Percentiles rank a stretch among this genome's conserved stretches.
These are phyloP conservation scores for Romanogobio albipinnatus DNA, from an alignment of 2,113 vertebrate genomes.

Conservation along the genomic window DNA sequence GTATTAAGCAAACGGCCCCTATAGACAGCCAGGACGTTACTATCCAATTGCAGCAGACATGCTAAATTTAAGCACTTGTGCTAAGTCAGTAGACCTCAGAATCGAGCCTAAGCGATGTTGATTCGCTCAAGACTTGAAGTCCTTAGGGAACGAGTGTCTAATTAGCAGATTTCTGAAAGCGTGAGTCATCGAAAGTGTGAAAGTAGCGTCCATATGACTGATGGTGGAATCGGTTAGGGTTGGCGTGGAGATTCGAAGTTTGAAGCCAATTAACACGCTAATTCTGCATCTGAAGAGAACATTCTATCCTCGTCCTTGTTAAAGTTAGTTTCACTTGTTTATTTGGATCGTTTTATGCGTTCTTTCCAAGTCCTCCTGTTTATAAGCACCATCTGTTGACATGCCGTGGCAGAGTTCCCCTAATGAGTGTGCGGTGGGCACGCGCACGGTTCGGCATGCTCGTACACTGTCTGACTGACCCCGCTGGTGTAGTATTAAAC, in stretches of 20 bases:
- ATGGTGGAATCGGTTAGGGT: neutral
- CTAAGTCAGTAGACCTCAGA: conserved; percentile 1
- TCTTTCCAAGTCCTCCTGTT: conserved; percentile 12
- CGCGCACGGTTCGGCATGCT: conserved; percentile 20
- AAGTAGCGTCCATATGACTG: conserved; percentile 7
- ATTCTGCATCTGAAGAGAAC: neutral
- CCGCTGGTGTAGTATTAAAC: conserved; percentile 17
- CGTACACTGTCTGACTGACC: conserved; percentile 29
- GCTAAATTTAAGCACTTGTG: conserved; percentile 32
- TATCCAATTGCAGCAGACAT: neutral
- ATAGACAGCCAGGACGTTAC: neutral
- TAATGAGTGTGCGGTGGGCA: conserved; percentile 35
- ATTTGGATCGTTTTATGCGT: neutral
- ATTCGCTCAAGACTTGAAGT: conserved; percentile 9
- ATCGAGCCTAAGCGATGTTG: neutral
- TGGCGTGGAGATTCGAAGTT: neutral
- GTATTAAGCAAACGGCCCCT: neutral
- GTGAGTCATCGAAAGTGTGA: conserved; percentile 24
- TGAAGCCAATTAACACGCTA: neutral
- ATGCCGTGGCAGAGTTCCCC: conserved; percentile 19
- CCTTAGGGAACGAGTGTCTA: neutral
- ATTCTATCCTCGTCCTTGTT: conserved; percentile 4
- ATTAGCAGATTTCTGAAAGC: conserved; percentile 34
- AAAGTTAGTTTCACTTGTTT: conserved; percentile 40
- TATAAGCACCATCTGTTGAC: conserved; percentile 49